Evolutionary conservation across 2,113 vertebrate species (phyloP), one percentile per base, ranked within the genome.

Genomic region (Nibea coibor): DNA sequence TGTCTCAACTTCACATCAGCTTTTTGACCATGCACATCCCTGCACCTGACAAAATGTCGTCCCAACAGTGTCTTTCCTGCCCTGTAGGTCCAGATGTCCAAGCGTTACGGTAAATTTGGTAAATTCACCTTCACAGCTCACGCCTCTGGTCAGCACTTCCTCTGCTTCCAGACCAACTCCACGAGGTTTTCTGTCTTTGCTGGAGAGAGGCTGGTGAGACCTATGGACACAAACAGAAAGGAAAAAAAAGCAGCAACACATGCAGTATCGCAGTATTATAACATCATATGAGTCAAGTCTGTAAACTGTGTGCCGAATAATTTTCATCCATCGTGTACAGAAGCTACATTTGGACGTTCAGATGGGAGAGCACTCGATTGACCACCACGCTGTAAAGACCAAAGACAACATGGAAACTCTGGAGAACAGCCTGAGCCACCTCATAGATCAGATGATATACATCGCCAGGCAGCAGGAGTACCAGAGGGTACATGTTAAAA

Each of bases 81-180:
- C 78, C 78, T 89, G 14, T 87, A 97, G 97, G 83, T 96, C 51
- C 8, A 96, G 31, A 28, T 98, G 88, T 94, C 95, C 73, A 98
- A 96, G 90, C 91, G 96, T 6, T 97, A 95, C 4, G 95, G 96
- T 53, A 92, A 94, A 83, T 84, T 95, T 72, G 96, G 95, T 35
- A 96, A 94, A 76, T 97, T 98, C 87, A 95, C 94, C 45, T 97
- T 98, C 72, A 97, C 96, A 17, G 94, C 97, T 39, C 92, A 96
- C 5, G 69, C 93, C 5, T 94, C 96, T 28, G 97, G 96, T 6
- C 96, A 96, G 42, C 96, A 99, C 74, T 80, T 88, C 43, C 92
- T 99, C 10, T 99, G 97, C 85, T 93, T 97, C 75, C 92, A 96
- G 74, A 97, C 96, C 78, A 98, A 98, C 87, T 97, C 95, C 10